Evolutionary conservation across 2,797 vertebrate species (phyloP).

Genomic region (Chelon auratus): DNA sequence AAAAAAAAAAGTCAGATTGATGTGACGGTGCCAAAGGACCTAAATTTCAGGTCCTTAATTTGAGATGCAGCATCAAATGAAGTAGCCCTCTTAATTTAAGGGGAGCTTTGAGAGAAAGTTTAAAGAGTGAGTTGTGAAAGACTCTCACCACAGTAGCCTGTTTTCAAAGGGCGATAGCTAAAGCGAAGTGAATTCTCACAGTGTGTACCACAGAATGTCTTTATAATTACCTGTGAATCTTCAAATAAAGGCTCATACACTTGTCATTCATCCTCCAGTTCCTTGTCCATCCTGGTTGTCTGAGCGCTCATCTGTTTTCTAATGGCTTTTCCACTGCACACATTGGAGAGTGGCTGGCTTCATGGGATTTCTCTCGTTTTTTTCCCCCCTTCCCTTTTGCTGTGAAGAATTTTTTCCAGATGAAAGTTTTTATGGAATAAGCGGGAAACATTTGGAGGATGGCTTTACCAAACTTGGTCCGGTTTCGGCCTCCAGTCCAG

Average conservation of each 20-base stretch:
- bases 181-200: conserved; percentile 47
- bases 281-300: conserved; percentile 41
- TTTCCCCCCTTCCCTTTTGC: conserved; percentile 48
- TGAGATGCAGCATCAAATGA: conserved; percentile 61
- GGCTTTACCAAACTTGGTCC: conserved; percentile 47
- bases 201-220: conserved; percentile 11
- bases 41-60: conserved; percentile 66
- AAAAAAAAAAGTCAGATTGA: conserved; percentile 46
- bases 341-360: conserved; percentile 63
- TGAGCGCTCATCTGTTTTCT: conserved; percentile 53
- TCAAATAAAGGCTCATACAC: conserved; percentile 44
- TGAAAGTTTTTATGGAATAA: conserved; percentile 76
- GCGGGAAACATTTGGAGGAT: conserved; percentile 46
- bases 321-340: conserved; percentile 78
- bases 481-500: conserved; percentile 43
- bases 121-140: conserved; percentile 52
- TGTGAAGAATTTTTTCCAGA: conserved; percentile 80
- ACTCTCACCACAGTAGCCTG: conserved; percentile 24
- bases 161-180: conserved; percentile 28
- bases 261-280: conserved; percentile 54
- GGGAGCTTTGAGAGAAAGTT: conserved; percentile 60
- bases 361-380: conserved; percentile 58
- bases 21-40: conserved; percentile 53
- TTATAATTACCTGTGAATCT: conserved; percentile 65
- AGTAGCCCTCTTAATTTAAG: conserved; percentile 61